Conservation (phyloP, 2,888 invertebrate species). For the Cheiracanthium punctorium region DNA sequence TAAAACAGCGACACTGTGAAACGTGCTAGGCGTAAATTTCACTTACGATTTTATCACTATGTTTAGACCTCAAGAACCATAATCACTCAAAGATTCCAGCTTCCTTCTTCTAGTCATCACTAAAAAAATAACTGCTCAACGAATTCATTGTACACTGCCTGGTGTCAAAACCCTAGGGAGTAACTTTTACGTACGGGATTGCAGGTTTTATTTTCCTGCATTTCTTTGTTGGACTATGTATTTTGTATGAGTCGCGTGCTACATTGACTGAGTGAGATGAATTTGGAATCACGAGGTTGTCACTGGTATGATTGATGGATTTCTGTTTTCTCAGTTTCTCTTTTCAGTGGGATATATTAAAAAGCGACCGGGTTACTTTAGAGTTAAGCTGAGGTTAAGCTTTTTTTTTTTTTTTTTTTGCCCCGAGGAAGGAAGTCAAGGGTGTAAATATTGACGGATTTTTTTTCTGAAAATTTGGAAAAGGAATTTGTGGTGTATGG, state of each 20-base stretch:
- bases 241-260: slow-evolving; percentile 60
- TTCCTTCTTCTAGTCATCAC: not conserved
- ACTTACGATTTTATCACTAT: not conserved
- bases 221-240: slow-evolving; percentile 14
- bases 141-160: not conserved
- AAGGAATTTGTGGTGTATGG: no score
- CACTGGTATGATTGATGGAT: slow-evolving; percentile 49
- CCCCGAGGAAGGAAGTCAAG: no score
- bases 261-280: slow-evolving; percentile 54
- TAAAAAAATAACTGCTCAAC: not conserved
- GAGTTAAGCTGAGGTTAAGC: no score
- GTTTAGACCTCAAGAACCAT: not conserved
- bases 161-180: not conserved
- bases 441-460: no score
- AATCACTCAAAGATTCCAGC: not conserved
- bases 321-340: slow-evolving; percentile 36
- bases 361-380: not conserved
- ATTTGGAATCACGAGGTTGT: slow-evolving; percentile 45
- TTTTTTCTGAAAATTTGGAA: no score
- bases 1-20: not conserved
- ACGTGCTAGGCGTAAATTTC: not conserved
- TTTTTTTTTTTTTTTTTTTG: no score
- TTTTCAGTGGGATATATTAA: not conserved
- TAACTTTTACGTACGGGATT: not conserved
- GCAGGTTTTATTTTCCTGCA: not conserved